These are phyloP conservation scores for Escarpia spicata DNA, from an alignment of 2,888 invertebrate species.

Conservation along the genomic window DNA sequence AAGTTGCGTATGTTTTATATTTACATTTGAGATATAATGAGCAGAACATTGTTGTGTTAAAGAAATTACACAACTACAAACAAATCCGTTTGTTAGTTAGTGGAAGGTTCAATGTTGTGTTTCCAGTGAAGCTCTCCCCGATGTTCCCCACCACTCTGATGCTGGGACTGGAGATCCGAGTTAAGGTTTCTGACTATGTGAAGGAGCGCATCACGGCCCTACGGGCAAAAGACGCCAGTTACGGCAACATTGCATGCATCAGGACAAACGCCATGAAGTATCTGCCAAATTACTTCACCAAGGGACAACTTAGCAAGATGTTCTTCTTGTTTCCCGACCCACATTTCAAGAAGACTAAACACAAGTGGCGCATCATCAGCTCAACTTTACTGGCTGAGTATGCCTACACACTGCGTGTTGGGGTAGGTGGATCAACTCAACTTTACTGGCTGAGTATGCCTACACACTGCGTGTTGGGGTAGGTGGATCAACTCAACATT, in stretches of 20 bases:
- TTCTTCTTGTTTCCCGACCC: constrained; percentile 99
- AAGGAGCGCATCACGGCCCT: constrained; percentile 91
- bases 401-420: constrained; percentile 88
- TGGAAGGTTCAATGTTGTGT: constrained; percentile 27
- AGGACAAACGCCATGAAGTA: constrained; percentile 99
- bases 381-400: constrained; percentile 93
- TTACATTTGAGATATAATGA: background rate
- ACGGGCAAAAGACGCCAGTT: constrained; percentile 72
- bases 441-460: constrained; percentile 94
- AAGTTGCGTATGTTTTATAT: too few species aligned
- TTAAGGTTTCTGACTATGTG: constrained; percentile 98
- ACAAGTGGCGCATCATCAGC: constrained; percentile 99
- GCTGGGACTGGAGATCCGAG: constrained; percentile 96
- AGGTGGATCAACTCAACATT: constrained; percentile 81
- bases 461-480: constrained; percentile 74
- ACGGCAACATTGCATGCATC: constrained; percentile 93
- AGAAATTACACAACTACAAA: background rate
- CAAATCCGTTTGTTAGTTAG: background rate
- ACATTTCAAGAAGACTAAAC: constrained; percentile 98
- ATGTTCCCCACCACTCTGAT: constrained; percentile 90
- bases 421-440: constrained; percentile 85
- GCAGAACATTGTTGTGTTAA: background rate
- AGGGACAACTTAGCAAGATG: constrained; percentile 95
- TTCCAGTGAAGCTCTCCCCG: constrained; percentile 84
- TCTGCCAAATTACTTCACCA: constrained; percentile 94